These are phyloP conservation scores for Leptinotarsa texana DNA, from an alignment of 1,140 invertebrate genomes.

Conservation along the genomic window DNA sequence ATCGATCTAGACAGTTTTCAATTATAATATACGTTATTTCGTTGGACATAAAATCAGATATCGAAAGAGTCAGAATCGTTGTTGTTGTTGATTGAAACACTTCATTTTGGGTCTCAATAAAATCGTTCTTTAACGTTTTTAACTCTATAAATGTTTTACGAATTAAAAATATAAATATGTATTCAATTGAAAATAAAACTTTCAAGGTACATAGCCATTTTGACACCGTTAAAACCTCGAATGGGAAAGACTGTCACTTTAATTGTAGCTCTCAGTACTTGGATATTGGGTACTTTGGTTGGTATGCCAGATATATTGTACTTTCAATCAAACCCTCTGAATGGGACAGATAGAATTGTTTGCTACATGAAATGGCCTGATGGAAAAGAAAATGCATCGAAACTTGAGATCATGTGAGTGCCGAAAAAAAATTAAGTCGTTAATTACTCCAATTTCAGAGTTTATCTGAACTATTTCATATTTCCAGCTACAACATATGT, in stretches of 20 bases:
- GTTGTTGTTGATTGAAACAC: no score
- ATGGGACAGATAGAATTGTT: conserved; percentile 64
- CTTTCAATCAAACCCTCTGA: conserved; percentile 62
- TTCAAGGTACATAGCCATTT: conserved; percentile 87
- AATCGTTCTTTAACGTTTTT: background rate
- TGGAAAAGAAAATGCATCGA: conserved; percentile 69
- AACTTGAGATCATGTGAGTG: conserved; percentile 80
- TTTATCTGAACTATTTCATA: background rate
- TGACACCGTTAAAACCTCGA: conserved; percentile 83
- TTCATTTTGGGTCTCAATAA: no score
- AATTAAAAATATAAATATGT: background rate
- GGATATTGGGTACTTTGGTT: conserved; percentile 75
- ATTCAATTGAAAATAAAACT: background rate
- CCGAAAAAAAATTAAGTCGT: background rate
- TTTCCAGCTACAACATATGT: conserved; percentile 80
- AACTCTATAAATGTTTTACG: background rate
- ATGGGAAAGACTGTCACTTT: conserved; percentile 81
- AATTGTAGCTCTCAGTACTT: conserved; percentile 80
- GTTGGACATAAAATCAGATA: no score
- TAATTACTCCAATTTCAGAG: background rate
- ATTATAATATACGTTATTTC: no score
- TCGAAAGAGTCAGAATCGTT: no score
- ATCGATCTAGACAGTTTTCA: no score
- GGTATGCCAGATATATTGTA: conserved; percentile 84
- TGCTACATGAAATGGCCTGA: conserved; percentile 86